phyloP scores from a whole-genome alignment of 2,888 invertebrate genomes.

The Xestia sexstrigata region DNA sequence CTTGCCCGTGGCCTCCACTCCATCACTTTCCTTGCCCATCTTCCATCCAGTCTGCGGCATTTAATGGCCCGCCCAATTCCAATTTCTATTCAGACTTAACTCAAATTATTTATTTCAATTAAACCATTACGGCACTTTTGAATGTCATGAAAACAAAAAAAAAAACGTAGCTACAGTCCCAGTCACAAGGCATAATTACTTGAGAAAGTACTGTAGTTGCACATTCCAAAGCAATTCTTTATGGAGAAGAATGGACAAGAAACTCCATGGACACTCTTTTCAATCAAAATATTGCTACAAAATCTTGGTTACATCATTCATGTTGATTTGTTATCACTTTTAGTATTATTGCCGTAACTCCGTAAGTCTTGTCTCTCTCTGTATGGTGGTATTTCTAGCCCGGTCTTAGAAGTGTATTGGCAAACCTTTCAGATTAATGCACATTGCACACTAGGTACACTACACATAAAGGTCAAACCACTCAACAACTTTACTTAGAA shows the following conservation, averaged over 20 bases:
- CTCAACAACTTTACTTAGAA: slow-evolving; percentile 2
- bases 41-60: background rate
- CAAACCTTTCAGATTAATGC: background rate
- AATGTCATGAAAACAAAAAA: no score
- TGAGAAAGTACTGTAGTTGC: no score
- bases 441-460: background rate
- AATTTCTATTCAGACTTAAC: no score
- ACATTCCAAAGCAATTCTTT: no score
- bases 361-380: background rate
- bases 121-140: no score
- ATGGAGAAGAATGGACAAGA: no score
- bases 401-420: background rate
- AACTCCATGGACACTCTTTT: no score
- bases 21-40: background rate
- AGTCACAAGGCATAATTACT: no score
- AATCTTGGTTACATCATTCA: no score
- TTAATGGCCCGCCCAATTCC: background rate
- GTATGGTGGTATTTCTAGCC: background rate
- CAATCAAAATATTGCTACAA: no score
- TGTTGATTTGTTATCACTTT: background rate
- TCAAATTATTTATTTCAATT: no score
- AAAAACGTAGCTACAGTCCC: no score
- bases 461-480: background rate
- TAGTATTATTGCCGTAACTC: background rate
- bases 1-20: background rate